These are phyloP conservation scores for Neodiprion fabricii DNA, from an alignment of 1,140 invertebrate species.

Conservation along the genomic window DNA sequence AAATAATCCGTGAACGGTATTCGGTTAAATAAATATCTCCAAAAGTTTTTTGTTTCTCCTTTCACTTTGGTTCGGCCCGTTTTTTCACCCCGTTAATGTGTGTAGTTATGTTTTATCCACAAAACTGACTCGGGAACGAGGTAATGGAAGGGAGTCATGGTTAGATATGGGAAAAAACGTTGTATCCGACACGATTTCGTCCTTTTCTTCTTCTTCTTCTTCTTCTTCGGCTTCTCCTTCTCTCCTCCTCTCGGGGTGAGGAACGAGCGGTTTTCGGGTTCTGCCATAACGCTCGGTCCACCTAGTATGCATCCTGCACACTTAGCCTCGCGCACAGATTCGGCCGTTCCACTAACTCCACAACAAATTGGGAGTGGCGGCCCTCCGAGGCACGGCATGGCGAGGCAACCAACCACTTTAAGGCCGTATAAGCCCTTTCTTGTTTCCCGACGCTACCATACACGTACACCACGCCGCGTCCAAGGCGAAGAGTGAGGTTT, in stretches of 20 bases:
- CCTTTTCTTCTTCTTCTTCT: too few species aligned
- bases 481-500: constrained; percentile 28
- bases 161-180: too few species aligned
- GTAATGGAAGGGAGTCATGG: too few species aligned
- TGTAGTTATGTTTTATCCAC: too few species aligned
- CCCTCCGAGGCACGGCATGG: neutral
- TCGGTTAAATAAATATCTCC: neutral
- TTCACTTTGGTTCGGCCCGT: neutral
- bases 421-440: constrained; percentile 27
- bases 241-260: too few species aligned
- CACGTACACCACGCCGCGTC: constrained; percentile 10
- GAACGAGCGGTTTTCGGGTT: too few species aligned
- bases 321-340: neutral
- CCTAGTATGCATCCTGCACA: too few species aligned
- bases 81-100: too few species aligned
- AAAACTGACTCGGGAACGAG: too few species aligned
- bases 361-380: constrained; percentile 11
- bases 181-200: neutral
- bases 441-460: constrained; percentile 38
- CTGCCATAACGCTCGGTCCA: too few species aligned
- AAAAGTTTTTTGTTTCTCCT: neutral
- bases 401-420: neutral
- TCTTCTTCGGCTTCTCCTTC: too few species aligned
- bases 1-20: neutral
- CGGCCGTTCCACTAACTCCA: neutral